These are phyloP conservation scores for Silurus asotus DNA, from an alignment of 2,113 vertebrate genomes.

Conservation along the genomic window DNA sequence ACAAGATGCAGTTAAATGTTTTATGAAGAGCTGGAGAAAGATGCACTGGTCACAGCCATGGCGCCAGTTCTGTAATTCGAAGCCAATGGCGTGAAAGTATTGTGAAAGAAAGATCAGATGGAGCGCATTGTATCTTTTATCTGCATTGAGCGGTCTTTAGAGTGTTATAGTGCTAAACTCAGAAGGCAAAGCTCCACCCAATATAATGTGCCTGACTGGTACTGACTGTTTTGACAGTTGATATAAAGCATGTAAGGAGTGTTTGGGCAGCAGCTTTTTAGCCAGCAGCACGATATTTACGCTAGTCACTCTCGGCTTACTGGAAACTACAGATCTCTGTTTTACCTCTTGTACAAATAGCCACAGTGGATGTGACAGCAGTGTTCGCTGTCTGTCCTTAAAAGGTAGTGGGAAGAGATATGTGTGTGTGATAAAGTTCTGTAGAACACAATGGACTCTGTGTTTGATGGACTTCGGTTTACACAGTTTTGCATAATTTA, in stretches of 20 bases:
- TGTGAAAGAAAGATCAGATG: not conserved
- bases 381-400: conserved; percentile 35
- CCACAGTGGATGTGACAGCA: conserved; percentile 29
- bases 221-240: not conserved
- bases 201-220: not conserved
- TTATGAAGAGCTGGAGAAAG: conserved; percentile 7
- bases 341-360: conserved; percentile 35
- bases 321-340: conserved; percentile 34
- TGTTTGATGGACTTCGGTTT: conserved; percentile 17
- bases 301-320: not conserved
- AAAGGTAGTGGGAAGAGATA: conserved; percentile 40
- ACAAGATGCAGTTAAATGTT: conserved; percentile 1
- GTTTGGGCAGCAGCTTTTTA: not conserved
- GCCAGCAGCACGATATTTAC: not conserved
- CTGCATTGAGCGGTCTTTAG: not conserved
- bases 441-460: conserved; percentile 26
- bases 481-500: conserved; percentile 33
- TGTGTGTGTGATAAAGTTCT: conserved; percentile 32
- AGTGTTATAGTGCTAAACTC: not conserved
- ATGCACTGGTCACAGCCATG: not conserved
- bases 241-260: conserved; percentile 3
- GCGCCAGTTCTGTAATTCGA: not conserved
- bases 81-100: not conserved
- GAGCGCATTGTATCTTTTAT: not conserved
- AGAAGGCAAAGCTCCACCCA: not conserved